These are phyloP conservation scores for Sialis fuliginosa DNA, from an alignment of 2,888 invertebrate species.

Conservation along the genomic window DNA sequence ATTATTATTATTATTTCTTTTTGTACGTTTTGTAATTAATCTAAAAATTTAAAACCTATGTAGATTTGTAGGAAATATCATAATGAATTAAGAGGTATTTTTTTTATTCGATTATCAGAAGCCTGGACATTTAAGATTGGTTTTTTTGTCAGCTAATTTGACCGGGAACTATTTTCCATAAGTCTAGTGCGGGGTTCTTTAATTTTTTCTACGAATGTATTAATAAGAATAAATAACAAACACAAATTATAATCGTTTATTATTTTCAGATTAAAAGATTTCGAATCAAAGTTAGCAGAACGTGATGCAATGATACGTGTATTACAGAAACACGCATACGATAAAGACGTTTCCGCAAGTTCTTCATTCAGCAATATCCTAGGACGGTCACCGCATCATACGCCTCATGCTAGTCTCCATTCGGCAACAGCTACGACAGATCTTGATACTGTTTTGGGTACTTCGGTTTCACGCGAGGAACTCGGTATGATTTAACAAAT, in stretches of 20 bases:
- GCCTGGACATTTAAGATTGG: too few species aligned
- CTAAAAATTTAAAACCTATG: too few species aligned
- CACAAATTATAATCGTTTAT: neutral
- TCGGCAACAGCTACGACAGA: constrained; percentile 21
- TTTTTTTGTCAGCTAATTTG: too few species aligned
- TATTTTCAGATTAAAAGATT: constrained; percentile 49
- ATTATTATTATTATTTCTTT: too few species aligned
- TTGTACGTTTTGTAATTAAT: too few species aligned
- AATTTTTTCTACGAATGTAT: neutral
- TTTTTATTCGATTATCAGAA: too few species aligned
- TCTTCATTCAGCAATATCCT: constrained; percentile 24
- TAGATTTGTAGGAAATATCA: too few species aligned
- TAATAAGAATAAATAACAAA: neutral
- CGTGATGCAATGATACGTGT: constrained; percentile 82
- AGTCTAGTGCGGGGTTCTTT: too few species aligned
- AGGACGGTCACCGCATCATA: constrained; percentile 29
- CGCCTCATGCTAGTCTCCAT: constrained; percentile 29
- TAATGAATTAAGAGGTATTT: too few species aligned
- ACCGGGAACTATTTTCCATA: too few species aligned
- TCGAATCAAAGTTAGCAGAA: constrained; percentile 76
- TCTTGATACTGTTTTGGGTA: constrained; percentile 26
- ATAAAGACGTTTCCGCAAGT: constrained; percentile 39
- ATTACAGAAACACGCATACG: constrained; percentile 61
- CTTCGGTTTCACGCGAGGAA: constrained; percentile 28
- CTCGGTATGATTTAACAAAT: constrained; percentile 19